These are phyloP conservation scores for Hyaena hyaena DNA, from an alignment of 2,113 vertebrate genomes.

Conservation along the genomic window DNA sequence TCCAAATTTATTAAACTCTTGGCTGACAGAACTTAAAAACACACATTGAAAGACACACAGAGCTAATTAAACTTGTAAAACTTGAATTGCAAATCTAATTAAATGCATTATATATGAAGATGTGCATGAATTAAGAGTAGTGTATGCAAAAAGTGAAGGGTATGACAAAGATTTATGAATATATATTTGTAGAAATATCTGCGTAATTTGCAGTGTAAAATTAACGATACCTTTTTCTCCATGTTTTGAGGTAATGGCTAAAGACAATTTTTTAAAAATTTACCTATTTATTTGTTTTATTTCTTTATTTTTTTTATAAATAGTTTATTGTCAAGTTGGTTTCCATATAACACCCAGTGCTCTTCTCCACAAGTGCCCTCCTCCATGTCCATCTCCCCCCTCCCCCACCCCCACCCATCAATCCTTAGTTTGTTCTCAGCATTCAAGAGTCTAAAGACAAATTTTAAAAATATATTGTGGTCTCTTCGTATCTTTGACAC, in stretches of 20 bases:
- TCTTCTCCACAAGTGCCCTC: no score
- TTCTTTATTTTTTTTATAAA: no score
- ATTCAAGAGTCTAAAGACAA: no score
- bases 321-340: no score
- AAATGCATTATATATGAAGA: background rate
- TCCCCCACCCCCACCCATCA: no score
- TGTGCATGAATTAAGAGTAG: background rate
- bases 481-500: background rate
- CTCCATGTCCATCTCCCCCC: no score
- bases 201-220: conserved; percentile 20
- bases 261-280: background rate
- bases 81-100: background rate
- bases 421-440: no score
- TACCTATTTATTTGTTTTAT: no score
- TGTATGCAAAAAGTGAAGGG: background rate
- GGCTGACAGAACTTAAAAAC: background rate
- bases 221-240: conserved; percentile 56
- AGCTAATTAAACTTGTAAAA: conserved; percentile 35
- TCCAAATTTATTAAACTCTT: background rate
- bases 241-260: background rate
- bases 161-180: background rate
- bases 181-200: background rate
- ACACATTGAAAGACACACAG: background rate
- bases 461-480: conserved; percentile 57
- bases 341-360: no score